Evolutionary conservation across 2,888 invertebrate genomes (phyloP).

Genomic region (Heterodera filipjevi): DNA sequence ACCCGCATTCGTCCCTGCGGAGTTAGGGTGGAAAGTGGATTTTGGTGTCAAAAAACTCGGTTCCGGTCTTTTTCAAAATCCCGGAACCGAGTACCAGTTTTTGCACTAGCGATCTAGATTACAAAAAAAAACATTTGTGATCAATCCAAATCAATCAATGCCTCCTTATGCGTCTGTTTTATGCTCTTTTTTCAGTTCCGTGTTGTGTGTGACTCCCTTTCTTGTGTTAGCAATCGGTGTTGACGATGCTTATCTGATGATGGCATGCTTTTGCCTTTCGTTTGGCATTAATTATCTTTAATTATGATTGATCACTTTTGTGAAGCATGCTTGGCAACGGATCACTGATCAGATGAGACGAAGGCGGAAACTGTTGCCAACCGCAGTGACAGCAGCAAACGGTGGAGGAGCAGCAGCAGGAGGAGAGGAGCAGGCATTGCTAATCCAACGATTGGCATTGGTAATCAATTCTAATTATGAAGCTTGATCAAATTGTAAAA

Average conservation of each 20-base stretch:
- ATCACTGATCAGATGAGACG: constrained; percentile 39
- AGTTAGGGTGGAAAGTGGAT: no score
- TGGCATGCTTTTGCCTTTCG: constrained; percentile 23
- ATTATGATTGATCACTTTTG: background rate
- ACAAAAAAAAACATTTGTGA: no score
- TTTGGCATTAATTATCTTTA: no score
- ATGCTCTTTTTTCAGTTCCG: constrained; percentile 36
- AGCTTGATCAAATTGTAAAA: no score
- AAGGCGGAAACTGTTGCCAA: background rate
- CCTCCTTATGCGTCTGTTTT: background rate
- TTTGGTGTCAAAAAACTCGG: no score
- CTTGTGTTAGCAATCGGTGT: constrained; percentile 54
- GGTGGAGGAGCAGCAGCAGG: constrained; percentile 43
- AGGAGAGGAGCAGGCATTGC: constrained; percentile 37
- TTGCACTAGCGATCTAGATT: no score
- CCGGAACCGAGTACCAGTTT: no score
- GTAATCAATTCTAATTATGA: no score
- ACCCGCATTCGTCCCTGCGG: no score
- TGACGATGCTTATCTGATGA: constrained; percentile 63
- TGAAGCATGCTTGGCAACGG: constrained; percentile 54
- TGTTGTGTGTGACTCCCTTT: constrained; percentile 58
- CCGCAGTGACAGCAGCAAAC: background rate
- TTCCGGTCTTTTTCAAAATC: no score
- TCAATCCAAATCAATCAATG: no score
- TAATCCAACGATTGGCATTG: constrained; percentile 13